Evolutionary conservation across 2,888 invertebrate genomes (phyloP), one percentile per base, ranked within the genome.

Genomic region (Tinea semifulvella): DNA sequence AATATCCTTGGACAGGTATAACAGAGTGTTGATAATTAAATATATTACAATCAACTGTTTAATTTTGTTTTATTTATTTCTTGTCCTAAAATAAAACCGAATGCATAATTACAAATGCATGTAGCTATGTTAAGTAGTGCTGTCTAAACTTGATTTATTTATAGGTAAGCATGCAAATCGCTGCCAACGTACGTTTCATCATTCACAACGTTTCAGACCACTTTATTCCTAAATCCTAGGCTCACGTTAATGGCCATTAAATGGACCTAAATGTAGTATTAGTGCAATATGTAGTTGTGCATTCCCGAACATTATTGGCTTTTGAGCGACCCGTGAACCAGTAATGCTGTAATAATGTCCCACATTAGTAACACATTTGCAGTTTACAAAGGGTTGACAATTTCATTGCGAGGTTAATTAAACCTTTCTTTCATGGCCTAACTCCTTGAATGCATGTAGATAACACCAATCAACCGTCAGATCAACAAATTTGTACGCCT

Each of bases 241-340:
- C 18, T 36, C 48, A 47, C 52, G 54, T 54, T 58, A 61, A 64
- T 64, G 61, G 57, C 50, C 55, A 52, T 56, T 61, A 58, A 65
- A 64, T 58, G 60, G 58, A 57, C 55, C 52, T 56, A 58, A 63
- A 58, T 57, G 55, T 55, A 49, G 48, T 53, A 58, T 54, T 53
- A 51, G 48, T 58, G 57, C 53, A 60, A 54, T 38, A 55, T 58
- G 52, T 48, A 53, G 22, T 19, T 40, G 43, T 48, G 28, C 17
- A 16, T 25, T 56, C 58, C 54, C 46, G 58, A 46, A 57, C 61
- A 65, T 66, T 66, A 65, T 59, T 52, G 59, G 55, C 57, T 56
- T 56, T 60, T 58, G 56, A 58, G 61, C 54, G 57, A 54, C 52
- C 59, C 60, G 60, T 60, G 60, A 61, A 61, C 63, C 67, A 65